Base-by-base conservation (phyloP, 2,888 invertebrate genomes). In the Scrobipalpa atriplicella region DNA sequence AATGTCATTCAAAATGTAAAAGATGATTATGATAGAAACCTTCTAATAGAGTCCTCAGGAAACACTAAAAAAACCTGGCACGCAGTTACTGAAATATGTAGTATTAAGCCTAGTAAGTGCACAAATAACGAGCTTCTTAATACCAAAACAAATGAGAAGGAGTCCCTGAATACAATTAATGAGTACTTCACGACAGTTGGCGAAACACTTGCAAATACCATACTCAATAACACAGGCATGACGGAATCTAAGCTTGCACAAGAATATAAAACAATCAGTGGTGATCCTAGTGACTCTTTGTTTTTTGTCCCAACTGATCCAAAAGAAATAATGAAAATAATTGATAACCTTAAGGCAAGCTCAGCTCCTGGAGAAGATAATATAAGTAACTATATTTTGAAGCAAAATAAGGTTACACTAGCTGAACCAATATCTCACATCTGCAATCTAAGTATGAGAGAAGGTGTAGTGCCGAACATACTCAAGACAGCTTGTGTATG, bases 101-200 rank as follows among this genome's bases (percentile, higher is more conserved):
- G 11, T 29, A 56, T 56, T 13, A 56, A 29, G 11, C 29, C 56
- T 13, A 56, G 11, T 11, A 56, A 29, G 56, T 13, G 29, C 10
- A 29, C 56, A 29, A 56, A 56, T 13, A 11, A 13, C 10, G 56
- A 56, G 11, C 29, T 56, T 9, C 56, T 56, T 1, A 56, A 21
- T 13, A 29, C 21, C 13, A 19, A 56, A 56, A 0, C 56, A 11
- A 56, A 11, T 10, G 29, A 56, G 10, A 11, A 29, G 1, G 13
- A 56, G 9, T 56, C 29, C 1, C 18, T 56, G 9, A 29, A 56
- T 29, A 3, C 29, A 8, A 13, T 56, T 29, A 56, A 56, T 56
- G 29, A 56, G 11, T 56, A 56, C 29, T 56, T 56, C 56, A 56
- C 56, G 29, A 29, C 29, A 19, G 29, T 56, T 29, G 56, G 56